phyloP scores from a whole-genome alignment of 2,113 vertebrate species.

The Cyanoderma ruficeps region DNA sequence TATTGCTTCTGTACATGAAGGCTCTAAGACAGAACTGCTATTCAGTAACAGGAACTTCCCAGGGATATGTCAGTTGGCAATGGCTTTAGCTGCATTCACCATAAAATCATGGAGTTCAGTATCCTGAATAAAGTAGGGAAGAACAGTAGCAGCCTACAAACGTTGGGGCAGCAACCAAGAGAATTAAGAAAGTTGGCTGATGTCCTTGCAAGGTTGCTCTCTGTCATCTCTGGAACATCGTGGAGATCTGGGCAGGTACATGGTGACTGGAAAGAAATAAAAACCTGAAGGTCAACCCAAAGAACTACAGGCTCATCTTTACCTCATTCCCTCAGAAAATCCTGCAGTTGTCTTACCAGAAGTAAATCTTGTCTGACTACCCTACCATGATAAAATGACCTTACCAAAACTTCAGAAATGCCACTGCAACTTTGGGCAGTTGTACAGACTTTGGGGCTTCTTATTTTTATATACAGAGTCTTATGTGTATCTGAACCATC shows the following conservation, averaged over 20 bases:
- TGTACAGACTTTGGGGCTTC: not conserved
- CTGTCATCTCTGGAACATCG: constrained; percentile 22
- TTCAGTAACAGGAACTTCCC: not conserved
- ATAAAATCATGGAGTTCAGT: not conserved
- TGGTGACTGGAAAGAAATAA: constrained; percentile 21
- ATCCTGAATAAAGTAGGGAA: not conserved
- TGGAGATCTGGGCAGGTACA: constrained; percentile 30
- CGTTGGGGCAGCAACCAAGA: constrained; percentile 1
- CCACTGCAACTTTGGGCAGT: not conserved
- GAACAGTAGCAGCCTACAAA: not conserved
- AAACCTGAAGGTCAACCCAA: not conserved
- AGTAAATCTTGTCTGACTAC: not conserved
- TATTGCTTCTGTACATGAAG: not conserved
- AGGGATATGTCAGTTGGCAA: not conserved
- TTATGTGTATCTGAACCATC: not conserved
- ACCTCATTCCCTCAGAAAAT: not conserved
- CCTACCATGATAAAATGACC: not conserved
- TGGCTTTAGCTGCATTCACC: not conserved
- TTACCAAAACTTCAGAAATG: not conserved
- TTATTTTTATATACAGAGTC: not conserved
- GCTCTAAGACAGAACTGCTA: not conserved
- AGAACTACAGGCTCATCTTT: not conserved
- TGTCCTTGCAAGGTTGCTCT: constrained; percentile 45
- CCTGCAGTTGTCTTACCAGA: not conserved
- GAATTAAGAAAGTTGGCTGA: constrained; percentile 44